Percentiles rank a stretch among this genome's conserved stretches.
Conservation (phyloP, 1,140 invertebrate species). For the Hylaeus anthracinus region DNA sequence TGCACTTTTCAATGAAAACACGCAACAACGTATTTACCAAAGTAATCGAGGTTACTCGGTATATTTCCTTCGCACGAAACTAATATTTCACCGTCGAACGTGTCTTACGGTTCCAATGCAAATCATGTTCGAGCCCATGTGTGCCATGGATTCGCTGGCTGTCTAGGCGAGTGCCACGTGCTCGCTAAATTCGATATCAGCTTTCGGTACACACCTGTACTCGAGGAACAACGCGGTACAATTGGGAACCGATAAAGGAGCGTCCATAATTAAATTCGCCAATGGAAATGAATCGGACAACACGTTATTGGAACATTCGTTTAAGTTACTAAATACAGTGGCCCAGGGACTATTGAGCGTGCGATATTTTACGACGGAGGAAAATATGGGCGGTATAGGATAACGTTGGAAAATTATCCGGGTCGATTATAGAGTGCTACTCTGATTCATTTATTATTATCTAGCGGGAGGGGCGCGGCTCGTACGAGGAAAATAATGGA, state of each 20-base stretch:
- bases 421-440: slow-evolving; percentile 10
- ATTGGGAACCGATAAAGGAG: slow-evolving; percentile 23
- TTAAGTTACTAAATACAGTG: background rate
- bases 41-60: no score
- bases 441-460: slow-evolving; percentile 33
- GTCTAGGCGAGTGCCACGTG: no score
- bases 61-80: no score
- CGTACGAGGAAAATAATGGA: slow-evolving; percentile 12
- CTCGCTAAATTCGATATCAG: background rate
- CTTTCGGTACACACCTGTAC: background rate
- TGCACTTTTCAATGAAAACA: no score
- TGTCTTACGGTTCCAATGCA: background rate
- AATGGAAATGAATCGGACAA: slow-evolving; percentile 28
- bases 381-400: slow-evolving; percentile 33
- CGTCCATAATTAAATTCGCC: slow-evolving; percentile 32
- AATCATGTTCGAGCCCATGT: background rate
- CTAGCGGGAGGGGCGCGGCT: no score
- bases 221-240: background rate
- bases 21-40: no score
- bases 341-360: slow-evolving; percentile 8
- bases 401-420: slow-evolving; percentile 23
- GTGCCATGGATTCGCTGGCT: background rate
- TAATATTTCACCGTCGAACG: no score
- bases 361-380: slow-evolving; percentile 20
- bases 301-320: slow-evolving; percentile 12